Evolutionary conservation across 2,888 invertebrate genomes (phyloP).

Genomic region (Patella ulyssiponensis): DNA sequence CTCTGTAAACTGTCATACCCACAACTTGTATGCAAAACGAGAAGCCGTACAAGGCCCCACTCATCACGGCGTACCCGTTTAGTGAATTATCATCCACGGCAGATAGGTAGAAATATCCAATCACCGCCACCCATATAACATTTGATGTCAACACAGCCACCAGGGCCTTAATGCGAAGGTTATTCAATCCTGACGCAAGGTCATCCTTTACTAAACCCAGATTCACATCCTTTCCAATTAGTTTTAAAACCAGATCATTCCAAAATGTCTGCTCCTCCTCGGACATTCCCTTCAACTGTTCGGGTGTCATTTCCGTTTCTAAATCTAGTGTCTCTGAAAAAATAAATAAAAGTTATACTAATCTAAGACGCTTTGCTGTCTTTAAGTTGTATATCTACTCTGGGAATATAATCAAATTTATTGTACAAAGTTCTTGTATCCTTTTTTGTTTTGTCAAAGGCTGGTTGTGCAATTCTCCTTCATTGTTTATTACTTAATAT

Average conservation of each 20-base stretch:
- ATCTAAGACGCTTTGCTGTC: too few relatives aligned
- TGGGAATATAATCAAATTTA: too few relatives aligned
- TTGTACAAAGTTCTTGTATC: too few relatives aligned
- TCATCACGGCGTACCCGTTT: conserved; percentile 45
- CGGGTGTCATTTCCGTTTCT: conserved; percentile 18
- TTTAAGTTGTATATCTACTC: too few relatives aligned
- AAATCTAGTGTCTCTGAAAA: conserved; percentile 16
- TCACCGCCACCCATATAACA: conserved; percentile 39
- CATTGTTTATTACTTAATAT: too few relatives aligned
- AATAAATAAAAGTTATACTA: background rate
- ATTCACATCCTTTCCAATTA: conserved; percentile 42
- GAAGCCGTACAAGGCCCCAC: conserved; percentile 45
- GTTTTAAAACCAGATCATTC: conserved; percentile 35
- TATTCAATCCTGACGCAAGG: conserved; percentile 37
- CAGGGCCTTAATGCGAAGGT: conserved; percentile 40
- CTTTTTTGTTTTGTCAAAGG: too few relatives aligned
- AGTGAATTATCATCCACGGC: conserved; percentile 35
- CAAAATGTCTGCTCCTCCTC: conserved; percentile 45
- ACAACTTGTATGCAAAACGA: conserved; percentile 46
- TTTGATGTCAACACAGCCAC: conserved; percentile 40
- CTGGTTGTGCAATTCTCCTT: too few relatives aligned
- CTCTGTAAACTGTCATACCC: conserved; percentile 49
- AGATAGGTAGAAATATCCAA: conserved; percentile 46
- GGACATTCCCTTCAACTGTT: conserved; percentile 32
- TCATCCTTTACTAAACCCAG: conserved; percentile 37